Evolutionary conservation across 2,888 invertebrate genomes (phyloP).

Genomic region (Perdita meconis): DNA sequence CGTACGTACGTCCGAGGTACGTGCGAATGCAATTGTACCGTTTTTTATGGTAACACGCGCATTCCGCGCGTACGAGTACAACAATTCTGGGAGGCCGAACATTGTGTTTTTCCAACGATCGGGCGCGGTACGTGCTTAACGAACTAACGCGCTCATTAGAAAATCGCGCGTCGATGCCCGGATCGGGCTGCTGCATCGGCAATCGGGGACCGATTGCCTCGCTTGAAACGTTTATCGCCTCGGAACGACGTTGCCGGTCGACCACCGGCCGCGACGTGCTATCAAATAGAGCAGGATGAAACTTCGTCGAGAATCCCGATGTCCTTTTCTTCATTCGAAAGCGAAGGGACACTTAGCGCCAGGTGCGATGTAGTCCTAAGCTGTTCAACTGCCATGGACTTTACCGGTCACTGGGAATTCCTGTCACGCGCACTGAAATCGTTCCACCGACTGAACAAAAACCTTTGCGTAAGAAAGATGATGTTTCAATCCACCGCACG

Average conservation of each 20-base stretch:
- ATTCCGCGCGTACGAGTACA: constrained; percentile 49
- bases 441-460: constrained; percentile 55
- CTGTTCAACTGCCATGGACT: constrained; percentile 43
- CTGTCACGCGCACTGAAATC: constrained; percentile 66
- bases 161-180: constrained; percentile 36
- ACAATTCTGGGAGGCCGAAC: constrained; percentile 37
- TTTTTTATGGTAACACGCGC: constrained; percentile 60
- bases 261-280: constrained; percentile 48
- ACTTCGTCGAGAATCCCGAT: constrained; percentile 47
- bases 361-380: constrained; percentile 53
- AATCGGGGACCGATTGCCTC: constrained; percentile 53
- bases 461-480: constrained; percentile 61
- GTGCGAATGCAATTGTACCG: constrained; percentile 66
- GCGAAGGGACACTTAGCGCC: constrained; percentile 57
- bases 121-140: constrained; percentile 49
- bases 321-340: constrained; percentile 43
- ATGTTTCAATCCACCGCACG: constrained; percentile 58
- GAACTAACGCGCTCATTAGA: constrained; percentile 52
- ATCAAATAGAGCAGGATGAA: constrained; percentile 15
- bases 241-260: constrained; percentile 35
- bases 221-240: constrained; percentile 49
- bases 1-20: constrained; percentile 51
- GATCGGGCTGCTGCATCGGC: constrained; percentile 44
- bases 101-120: constrained; percentile 43
- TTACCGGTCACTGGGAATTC: constrained; percentile 51